A percentile compares a stretch with the other conserved stretches of the same genome.
These are phyloP conservation scores for Gallinago media DNA, from an alignment of 2,113 vertebrate species.

Conservation along the genomic window DNA sequence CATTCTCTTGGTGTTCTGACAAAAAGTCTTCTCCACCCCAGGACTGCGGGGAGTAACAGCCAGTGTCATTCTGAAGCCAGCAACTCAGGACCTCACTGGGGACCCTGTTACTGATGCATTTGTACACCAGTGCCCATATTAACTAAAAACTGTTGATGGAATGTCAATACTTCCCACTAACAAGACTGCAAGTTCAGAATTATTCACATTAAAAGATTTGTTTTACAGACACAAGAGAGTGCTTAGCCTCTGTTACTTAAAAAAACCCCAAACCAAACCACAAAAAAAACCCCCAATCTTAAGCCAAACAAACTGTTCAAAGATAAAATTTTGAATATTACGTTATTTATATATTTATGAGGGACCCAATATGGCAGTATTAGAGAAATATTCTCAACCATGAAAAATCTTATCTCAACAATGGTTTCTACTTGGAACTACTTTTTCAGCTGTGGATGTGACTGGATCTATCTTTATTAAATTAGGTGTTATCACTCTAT, in stretches of 20 bases:
- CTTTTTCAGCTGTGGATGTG: background rate
- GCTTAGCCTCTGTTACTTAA: background rate
- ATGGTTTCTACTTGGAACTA: background rate
- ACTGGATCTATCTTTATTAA: background rate
- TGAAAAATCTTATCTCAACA: background rate
- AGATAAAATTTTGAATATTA: background rate
- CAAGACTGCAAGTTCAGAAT: background rate
- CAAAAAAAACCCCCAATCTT: background rate
- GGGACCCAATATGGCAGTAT: background rate
- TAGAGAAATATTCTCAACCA: background rate
- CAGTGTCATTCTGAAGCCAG: background rate
- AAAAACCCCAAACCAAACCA: background rate
- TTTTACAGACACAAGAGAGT: background rate
- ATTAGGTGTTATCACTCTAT: background rate
- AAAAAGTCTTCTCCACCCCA: background rate
- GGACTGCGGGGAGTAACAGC: background rate
- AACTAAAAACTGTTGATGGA: background rate
- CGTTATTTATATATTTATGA: background rate
- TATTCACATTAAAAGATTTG: background rate
- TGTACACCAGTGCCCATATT: background rate
- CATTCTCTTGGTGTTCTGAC: background rate
- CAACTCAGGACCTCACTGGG: background rate
- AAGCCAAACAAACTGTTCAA: background rate
- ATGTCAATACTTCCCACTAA: background rate
- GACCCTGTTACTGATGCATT: background rate